A percentile compares a stretch with the other conserved stretches of the same genome.
These are phyloP conservation scores for Dilophus febrilis DNA, from an alignment of 2,888 invertebrate species.

Conservation along the genomic window DNA sequence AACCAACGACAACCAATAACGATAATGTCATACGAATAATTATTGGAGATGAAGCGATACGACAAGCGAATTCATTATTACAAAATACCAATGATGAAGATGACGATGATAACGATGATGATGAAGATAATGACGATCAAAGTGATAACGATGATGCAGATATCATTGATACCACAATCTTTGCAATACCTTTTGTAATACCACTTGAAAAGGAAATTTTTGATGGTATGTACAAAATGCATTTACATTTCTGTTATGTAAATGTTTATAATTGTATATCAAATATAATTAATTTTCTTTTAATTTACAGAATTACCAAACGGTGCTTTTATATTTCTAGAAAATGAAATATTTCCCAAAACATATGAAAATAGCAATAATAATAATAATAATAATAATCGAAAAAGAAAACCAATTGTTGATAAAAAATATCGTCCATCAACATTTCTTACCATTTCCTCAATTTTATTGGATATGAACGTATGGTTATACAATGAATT, in stretches of 20 bases:
- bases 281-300: background rate
- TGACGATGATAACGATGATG: no score
- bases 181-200: constrained; percentile 24
- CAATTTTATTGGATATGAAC: constrained; percentile 22
- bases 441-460: constrained; percentile 21
- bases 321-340: constrained; percentile 23
- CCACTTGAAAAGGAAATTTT: constrained; percentile 18
- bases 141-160: no score
- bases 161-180: constrained; percentile 20
- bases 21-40: background rate
- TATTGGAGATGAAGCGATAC: no score
- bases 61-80: no score
- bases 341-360: constrained; percentile 23
- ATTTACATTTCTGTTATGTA: background rate
- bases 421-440: constrained; percentile 20
- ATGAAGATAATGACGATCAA: no score
- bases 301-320: constrained; percentile 23
- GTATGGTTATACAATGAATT: constrained; percentile 21
- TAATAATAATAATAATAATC: no score
- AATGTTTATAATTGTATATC: background rate
- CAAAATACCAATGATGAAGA: no score
- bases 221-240: constrained; percentile 15
- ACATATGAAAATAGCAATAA: background rate
- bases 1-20: constrained; percentile 22
- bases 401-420: no score